Base-by-base conservation (phyloP, 2,113 vertebrate genomes). In the Corydoras sp. region DNA sequence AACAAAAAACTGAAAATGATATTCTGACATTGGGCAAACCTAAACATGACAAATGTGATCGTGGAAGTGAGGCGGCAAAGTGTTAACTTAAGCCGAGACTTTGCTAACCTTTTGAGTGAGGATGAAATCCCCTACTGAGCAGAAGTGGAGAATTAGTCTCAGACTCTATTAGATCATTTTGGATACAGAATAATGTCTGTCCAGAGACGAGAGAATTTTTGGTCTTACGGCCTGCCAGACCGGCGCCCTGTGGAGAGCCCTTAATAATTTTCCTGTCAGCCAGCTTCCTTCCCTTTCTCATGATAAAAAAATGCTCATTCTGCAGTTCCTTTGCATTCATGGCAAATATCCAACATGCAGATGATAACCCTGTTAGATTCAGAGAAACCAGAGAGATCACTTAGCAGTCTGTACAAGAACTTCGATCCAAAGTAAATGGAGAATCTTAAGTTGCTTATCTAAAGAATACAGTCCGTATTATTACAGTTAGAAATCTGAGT, bases 241-340 rank as follows among this genome's bases (percentile, higher is more conserved):
- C 35, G 11, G 62, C 64, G 51, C 74, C 75, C 81, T 76, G 79
- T 74, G 71, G 67, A 74, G 75, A 35, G 73, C 70, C 60, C 75
- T 75, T 74, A 74, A 83, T 72, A 81, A 75, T 77, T 79, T 78
- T 65, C 75, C 70, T 10, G 69, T 79, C 79, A 59, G 32, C 49
- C 64, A 48, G 65, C 56, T 82, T 84, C 81, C 75, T 31, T 71
- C 76, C 79, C 72, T 78, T 78, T 66, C 78, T 85, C 80, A 82
- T 64, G 58, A 67, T 59, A 53, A 43, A 43, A 56, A 84, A 77
- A 76, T 65, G 77, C 77, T 71, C 68, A 76, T 72, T 76, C 58
- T 80, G 82, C 80, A 63, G 50, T 73, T 83, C 67, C 60, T 75
- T 58, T 71, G 14, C 10, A 60, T 74, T 68, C 14, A 62, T 55